Evolutionary conservation across 2,797 vertebrate species (phyloP).

Genomic region (Neostethus bicornis): DNA sequence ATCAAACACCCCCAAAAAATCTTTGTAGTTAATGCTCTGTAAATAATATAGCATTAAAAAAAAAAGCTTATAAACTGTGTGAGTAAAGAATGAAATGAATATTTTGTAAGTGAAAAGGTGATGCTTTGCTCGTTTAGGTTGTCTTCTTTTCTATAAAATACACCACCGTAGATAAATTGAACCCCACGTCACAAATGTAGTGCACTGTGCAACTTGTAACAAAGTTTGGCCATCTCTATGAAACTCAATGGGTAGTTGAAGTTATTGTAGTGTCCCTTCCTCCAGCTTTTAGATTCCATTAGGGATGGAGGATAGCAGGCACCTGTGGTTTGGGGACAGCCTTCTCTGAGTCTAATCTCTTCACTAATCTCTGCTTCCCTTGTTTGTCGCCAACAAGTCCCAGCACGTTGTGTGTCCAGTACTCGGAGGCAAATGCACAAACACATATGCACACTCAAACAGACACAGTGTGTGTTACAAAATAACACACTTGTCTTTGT

Average conservation of each 20-base stretch:
- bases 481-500: slow-evolving; percentile 94
- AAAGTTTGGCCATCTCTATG: slow-evolving; percentile 85
- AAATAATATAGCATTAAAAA: slow-evolving; percentile 54
- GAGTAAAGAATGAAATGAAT: slow-evolving; percentile 57
- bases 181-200: slow-evolving; percentile 75
- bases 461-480: slow-evolving; percentile 83
- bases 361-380: slow-evolving; percentile 56
- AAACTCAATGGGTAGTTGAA: slow-evolving; percentile 77
- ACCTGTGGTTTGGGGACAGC: slow-evolving; percentile 92
- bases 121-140: slow-evolving; percentile 54
- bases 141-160: slow-evolving; percentile 76
- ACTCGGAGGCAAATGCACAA: slow-evolving; percentile 63
- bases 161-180: slow-evolving; percentile 53
- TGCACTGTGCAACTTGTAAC: slow-evolving; percentile 81
- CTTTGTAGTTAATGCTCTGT: slow-evolving; percentile 45
- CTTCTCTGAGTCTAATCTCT: slow-evolving; percentile 70
- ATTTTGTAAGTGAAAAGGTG: slow-evolving; percentile 67
- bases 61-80: slow-evolving; percentile 88
- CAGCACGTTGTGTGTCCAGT: slow-evolving; percentile 67
- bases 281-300: slow-evolving; percentile 78
- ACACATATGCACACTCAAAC: slow-evolving; percentile 47
- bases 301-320: slow-evolving; percentile 86
- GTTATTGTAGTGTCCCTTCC: slow-evolving; percentile 72
- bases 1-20: slow-evolving; percentile 37
- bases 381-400: slow-evolving; percentile 53